These are phyloP conservation scores for Vespertilio murinus DNA, from an alignment of 2,797 vertebrate species.

Conservation along the genomic window DNA sequence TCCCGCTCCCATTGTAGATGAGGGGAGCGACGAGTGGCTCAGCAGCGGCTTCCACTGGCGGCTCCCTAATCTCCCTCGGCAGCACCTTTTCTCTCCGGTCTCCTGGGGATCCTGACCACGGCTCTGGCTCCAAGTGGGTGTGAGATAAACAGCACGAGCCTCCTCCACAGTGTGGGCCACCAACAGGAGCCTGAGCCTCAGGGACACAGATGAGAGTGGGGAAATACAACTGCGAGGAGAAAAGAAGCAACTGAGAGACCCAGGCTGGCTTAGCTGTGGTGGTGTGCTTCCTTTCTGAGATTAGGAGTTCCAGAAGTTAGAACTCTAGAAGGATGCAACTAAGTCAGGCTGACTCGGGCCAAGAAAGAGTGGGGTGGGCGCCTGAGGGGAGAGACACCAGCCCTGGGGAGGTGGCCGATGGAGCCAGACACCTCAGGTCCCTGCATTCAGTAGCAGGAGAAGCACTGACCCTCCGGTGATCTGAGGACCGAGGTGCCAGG, in stretches of 20 bases:
- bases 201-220: neutral
- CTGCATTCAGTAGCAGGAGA: neutral
- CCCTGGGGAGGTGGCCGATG: neutral
- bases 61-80: neutral
- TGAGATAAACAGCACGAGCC: neutral
- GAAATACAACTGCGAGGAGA: neutral
- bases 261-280: fast-evolving
- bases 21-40: neutral
- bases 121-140: neutral
- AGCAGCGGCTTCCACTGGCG: neutral
- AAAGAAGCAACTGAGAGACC: neutral
- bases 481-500: neutral
- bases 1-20: neutral
- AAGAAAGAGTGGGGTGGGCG: neutral
- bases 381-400: neutral
- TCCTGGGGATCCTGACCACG: neutral
- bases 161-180: neutral
- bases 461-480: neutral
- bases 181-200: neutral
- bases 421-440: neutral
- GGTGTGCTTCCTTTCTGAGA: neutral
- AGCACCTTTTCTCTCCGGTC: neutral
- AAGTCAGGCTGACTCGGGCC: neutral
- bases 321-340: neutral
- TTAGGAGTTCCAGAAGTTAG: neutral